These are phyloP conservation scores for Dasyprocta punctata DNA, from an alignment of 2,113 vertebrate genomes.

Conservation along the genomic window DNA sequence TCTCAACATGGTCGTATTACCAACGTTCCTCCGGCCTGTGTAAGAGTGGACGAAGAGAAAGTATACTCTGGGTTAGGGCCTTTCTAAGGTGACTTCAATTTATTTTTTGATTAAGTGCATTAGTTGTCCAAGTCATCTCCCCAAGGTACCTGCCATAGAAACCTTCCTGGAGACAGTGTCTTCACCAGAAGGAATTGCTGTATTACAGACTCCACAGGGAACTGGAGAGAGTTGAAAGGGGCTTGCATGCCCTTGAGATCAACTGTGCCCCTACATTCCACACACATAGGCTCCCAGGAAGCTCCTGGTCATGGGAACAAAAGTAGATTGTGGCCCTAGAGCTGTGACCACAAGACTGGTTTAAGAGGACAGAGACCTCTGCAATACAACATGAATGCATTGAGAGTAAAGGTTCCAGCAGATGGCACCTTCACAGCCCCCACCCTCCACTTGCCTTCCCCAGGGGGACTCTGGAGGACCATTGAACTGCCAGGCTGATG, in stretches of 20 bases:
- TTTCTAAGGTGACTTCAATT: background rate
- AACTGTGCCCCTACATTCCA: background rate
- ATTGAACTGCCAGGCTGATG: too few relatives aligned
- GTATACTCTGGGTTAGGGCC: background rate
- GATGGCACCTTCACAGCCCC: background rate
- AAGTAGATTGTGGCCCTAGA: background rate
- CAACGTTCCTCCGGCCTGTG: background rate
- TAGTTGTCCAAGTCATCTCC: background rate
- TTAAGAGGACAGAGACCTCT: background rate
- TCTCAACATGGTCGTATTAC: background rate
- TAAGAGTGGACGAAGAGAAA: background rate
- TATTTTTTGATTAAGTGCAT: background rate
- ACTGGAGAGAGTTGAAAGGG: background rate
- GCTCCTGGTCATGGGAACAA: background rate
- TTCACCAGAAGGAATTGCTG: background rate
- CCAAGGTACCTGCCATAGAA: background rate
- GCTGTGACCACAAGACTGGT: background rate
- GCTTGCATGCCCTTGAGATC: background rate
- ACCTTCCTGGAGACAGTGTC: background rate
- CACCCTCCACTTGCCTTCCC: too few relatives aligned
- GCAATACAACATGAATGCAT: rapidly evolving
- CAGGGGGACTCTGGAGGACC: too few relatives aligned
- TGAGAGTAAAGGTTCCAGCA: background rate
- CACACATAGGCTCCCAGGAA: background rate
- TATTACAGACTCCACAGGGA: background rate